Evolutionary conservation across 2,797 vertebrate genomes (phyloP).

Genomic region (Fratercula arctica): DNA sequence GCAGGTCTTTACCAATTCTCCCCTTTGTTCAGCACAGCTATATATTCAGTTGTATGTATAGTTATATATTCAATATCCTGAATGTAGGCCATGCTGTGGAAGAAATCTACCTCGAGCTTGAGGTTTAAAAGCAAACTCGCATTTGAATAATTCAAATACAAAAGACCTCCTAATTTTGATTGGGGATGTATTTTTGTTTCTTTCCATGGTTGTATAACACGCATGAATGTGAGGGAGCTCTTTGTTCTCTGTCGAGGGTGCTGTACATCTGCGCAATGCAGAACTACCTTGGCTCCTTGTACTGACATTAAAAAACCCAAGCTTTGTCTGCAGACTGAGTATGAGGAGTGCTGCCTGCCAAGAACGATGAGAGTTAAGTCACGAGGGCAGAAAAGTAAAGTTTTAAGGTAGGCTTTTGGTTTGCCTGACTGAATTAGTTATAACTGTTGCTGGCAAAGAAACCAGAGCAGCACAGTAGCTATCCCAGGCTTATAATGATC

Average conservation of each 20-base stretch:
- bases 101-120: neutral
- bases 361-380: neutral
- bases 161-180: conserved; percentile 9
- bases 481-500: neutral
- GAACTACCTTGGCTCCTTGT: neutral
- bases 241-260: neutral
- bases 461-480: neutral
- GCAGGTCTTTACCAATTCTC: neutral
- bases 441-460: neutral
- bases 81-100: neutral
- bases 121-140: conserved; percentile 9
- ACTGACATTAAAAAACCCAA: neutral
- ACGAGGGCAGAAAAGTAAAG: neutral
- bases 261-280: neutral
- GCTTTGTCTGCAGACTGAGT: neutral
- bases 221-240: neutral
- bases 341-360: neutral
- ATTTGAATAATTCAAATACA: conserved; percentile 21
- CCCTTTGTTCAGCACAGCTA: neutral
- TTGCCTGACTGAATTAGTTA: neutral
- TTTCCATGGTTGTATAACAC: neutral
- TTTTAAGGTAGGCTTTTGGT: neutral
- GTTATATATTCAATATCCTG: neutral
- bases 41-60: neutral
- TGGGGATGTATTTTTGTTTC: neutral